phyloP scores from a whole-genome alignment of 2,888 invertebrate genomes.

The Luperina nickerlii region DNA sequence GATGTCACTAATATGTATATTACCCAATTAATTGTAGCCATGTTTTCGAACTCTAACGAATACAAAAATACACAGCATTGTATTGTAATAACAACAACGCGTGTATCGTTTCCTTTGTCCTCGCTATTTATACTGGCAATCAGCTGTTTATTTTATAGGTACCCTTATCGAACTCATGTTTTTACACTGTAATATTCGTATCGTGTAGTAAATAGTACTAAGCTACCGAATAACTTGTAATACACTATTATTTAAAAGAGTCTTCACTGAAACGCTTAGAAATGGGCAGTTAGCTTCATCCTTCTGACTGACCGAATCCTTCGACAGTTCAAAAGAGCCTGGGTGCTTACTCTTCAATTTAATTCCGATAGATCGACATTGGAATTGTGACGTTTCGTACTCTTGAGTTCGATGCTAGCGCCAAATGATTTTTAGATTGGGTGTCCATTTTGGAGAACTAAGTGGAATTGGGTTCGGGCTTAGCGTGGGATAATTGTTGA shows the following conservation, averaged over 20 bases:
- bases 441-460: too few relatives aligned
- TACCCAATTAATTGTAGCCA: background rate
- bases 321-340: background rate
- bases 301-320: background rate
- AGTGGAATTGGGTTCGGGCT: too few relatives aligned
- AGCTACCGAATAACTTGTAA: constrained; percentile 1
- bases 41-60: background rate
- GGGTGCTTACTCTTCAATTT: too few relatives aligned
- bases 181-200: constrained; percentile 53
- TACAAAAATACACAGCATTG: constrained; percentile 15
- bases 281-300: background rate
- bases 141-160: constrained; percentile 70
- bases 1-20: background rate
- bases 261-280: background rate
- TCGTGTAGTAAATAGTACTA: constrained; percentile 35
- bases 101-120: constrained; percentile 65
- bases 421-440: too few relatives aligned
- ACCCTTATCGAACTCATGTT: constrained; percentile 63
- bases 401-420: too few relatives aligned
- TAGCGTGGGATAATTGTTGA: too few relatives aligned
- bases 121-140: constrained; percentile 66
- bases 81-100: constrained; percentile 50
- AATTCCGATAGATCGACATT: too few relatives aligned
- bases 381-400: too few relatives aligned
- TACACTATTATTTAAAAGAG: background rate